Evolutionary conservation across 1,140 invertebrate species (phyloP).

Genomic region (Magallana ariakensis): DNA sequence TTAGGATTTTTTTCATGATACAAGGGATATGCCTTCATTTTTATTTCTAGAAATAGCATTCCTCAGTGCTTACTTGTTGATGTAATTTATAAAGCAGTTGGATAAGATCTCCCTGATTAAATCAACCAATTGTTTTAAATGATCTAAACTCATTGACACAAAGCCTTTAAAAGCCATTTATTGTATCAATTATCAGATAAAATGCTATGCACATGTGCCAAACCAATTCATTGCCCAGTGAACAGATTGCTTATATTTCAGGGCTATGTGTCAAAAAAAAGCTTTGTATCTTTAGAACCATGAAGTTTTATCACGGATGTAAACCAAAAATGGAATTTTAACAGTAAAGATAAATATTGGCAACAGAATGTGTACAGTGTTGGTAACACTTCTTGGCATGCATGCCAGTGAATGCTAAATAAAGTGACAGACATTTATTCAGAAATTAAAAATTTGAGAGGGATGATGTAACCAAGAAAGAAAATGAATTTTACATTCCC

Average conservation of each 20-base stretch:
- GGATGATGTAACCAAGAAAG: no score
- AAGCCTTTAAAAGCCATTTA: not conserved
- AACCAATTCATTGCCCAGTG: not conserved
- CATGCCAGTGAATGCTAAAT: not conserved
- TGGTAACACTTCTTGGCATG: constrained; percentile 1
- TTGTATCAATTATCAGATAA: not conserved
- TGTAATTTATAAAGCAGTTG: not conserved
- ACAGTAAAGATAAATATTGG: not conserved
- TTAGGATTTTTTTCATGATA: no score
- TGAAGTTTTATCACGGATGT: not conserved
- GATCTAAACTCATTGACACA: constrained; percentile 26
- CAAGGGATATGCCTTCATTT: no score
- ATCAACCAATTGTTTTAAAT: constrained; percentile 14
- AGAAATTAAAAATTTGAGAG: no score
- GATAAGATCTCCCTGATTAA: not conserved
- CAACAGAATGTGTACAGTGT: not conserved
- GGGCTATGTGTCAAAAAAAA: constrained; percentile 6
- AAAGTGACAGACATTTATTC: no score
- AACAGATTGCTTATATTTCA: not conserved
- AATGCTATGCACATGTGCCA: constrained; percentile 9
- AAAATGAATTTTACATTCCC: no score
- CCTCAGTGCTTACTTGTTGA: not conserved
- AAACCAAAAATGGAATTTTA: not conserved
- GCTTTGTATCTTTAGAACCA: not conserved
- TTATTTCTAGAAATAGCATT: no score